phyloP scores from a whole-genome alignment of 2,888 invertebrate genomes.

The Rhagonycha fulva region DNA sequence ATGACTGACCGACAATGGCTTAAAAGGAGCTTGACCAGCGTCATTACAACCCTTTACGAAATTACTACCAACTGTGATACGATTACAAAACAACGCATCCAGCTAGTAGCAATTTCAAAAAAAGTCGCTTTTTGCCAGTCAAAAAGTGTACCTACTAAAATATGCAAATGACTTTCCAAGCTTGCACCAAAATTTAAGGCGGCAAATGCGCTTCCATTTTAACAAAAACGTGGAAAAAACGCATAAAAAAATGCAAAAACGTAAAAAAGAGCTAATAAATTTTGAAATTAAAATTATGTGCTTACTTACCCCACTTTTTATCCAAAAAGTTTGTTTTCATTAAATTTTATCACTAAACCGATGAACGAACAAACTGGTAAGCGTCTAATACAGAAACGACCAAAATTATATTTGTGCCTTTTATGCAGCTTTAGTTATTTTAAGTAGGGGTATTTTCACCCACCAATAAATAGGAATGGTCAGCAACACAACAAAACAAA shows the following conservation, averaged over 20 bases:
- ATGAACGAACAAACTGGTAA: background rate
- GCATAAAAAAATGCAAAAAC: background rate
- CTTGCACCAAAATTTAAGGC: too few relatives aligned
- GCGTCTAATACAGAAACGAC: background rate
- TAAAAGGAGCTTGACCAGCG: background rate
- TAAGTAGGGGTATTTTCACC: background rate
- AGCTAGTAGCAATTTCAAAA: background rate
- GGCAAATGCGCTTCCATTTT: background rate
- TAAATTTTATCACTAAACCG: background rate
- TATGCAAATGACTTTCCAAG: too few relatives aligned
- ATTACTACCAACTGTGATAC: constrained; percentile 57
- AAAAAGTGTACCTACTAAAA: too few relatives aligned
- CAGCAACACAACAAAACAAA: background rate
- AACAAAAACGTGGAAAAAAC: too few relatives aligned
- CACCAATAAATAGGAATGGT: background rate
- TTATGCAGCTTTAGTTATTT: background rate
- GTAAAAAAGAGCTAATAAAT: background rate
- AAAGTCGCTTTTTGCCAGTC: background rate
- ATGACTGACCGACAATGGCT: background rate
- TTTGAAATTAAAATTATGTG: background rate
- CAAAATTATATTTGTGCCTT: background rate
- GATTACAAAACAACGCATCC: constrained; percentile 44
- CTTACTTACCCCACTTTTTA: background rate
- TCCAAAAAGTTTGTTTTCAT: background rate
- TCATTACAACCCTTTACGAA: constrained; percentile 40